Evolutionary conservation across 2,888 invertebrate genomes (phyloP).

Genomic region (Emmelina monodactyla): DNA sequence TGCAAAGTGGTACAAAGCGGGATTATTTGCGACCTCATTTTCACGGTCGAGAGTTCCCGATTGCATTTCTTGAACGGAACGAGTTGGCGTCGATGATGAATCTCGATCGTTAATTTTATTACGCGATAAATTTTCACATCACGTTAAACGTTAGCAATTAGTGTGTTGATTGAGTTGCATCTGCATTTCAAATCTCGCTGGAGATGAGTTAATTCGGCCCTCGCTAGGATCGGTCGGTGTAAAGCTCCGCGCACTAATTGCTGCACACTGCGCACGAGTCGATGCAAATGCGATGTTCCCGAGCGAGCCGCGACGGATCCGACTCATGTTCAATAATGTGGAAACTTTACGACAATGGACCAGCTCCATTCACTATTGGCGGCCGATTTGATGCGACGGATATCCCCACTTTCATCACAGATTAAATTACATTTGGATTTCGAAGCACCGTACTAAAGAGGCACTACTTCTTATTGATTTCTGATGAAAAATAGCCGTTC

Average conservation of each 20-base stretch:
- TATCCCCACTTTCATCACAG: no score
- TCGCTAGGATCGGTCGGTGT: no score
- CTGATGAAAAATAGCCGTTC: no score
- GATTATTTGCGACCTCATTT: constrained; percentile 14
- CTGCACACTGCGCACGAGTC: no score
- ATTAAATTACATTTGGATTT: no score
- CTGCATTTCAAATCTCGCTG: not conserved
- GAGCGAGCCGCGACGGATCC: not conserved
- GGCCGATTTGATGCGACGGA: no score
- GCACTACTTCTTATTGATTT: no score
- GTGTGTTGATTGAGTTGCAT: not conserved
- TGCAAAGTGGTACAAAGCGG: constrained; percentile 20
- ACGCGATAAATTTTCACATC: not conserved
- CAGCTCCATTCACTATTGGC: not conserved
- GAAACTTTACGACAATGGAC: not conserved
- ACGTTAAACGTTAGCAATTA: not conserved
- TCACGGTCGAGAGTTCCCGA: not conserved
- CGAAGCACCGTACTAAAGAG: no score
- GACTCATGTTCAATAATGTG: not conserved
- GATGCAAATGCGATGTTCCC: not conserved
- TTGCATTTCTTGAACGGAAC: not conserved
- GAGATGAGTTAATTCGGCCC: not conserved
- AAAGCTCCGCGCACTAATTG: no score
- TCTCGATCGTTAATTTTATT: not conserved
- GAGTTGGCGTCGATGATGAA: not conserved